phyloP scores from a whole-genome alignment of 2,113 vertebrate species.

The Suricata suricatta region DNA sequence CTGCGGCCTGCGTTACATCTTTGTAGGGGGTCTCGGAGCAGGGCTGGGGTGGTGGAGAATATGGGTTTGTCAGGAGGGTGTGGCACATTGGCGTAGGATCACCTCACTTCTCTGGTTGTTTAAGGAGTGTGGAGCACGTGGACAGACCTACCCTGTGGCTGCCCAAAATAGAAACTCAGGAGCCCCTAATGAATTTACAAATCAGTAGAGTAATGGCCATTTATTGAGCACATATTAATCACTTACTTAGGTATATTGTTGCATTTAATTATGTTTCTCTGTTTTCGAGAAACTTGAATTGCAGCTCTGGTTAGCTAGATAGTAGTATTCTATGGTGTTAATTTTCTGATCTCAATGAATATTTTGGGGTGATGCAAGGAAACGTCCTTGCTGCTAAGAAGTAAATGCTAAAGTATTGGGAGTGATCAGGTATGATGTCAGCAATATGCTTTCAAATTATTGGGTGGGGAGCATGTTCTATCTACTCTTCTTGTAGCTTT shows the following conservation, averaged over 20 bases:
- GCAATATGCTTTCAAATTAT: not conserved
- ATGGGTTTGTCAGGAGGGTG: accelerated
- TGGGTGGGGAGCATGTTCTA: not conserved
- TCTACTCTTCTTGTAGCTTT: not conserved
- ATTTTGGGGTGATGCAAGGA: not conserved
- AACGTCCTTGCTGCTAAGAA: not conserved
- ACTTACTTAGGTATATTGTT: not conserved
- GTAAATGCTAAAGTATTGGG: not conserved
- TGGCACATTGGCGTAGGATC: not conserved
- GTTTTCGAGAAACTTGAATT: not conserved
- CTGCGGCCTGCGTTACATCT: too few relatives aligned
- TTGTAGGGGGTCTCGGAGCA: accelerated
- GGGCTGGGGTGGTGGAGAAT: not conserved
- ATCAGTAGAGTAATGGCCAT: not conserved
- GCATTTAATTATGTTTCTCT: not conserved
- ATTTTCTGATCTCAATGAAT: not conserved
- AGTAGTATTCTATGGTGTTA: not conserved
- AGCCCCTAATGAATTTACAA: not conserved
- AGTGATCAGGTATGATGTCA: not conserved
- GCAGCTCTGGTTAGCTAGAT: too few relatives aligned
- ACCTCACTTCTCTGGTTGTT: not conserved
- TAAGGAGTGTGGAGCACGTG: too few relatives aligned
- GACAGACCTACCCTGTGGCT: not conserved
- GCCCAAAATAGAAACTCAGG: not conserved
- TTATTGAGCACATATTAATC: not conserved